Evolutionary conservation across 2,113 vertebrate genomes (phyloP), one percentile per base, ranked within the genome.

Genomic region (Engraulis encrasicolus): DNA sequence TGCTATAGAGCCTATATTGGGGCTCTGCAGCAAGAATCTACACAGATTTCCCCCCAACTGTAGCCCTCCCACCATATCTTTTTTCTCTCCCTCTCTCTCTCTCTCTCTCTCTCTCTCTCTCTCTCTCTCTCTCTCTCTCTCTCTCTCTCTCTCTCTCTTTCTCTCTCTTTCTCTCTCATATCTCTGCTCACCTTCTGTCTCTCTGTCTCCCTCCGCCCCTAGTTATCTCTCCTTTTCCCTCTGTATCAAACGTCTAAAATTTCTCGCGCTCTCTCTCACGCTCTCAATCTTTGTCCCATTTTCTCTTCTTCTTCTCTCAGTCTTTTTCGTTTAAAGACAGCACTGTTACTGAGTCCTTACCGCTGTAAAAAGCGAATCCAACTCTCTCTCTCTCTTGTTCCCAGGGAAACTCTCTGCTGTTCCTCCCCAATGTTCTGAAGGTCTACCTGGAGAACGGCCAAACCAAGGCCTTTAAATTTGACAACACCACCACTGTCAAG

Each of bases 371-470:
- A n/a, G n/a, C 27, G 66, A 34, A 18, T 58, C 17, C 78, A 20
- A 20, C 71, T 81, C 49, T 83, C 5, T 31, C 71, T 81, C 49
- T 83, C 5, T 31, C 36, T 77, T 94, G 79, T 94, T 85, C 87
- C 31, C 93, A 99, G 98, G 98, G 97, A 88, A 99, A 96, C 94
- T 97, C 97, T 91, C 96, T 99, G 90, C 96, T 99, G 86, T 99
- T 97, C 84, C 97, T 99, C 94, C 98, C 98, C 86, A 99, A 98
- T 0, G 96, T 99, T 79, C 96, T 99, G 87, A 99, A 99, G 93
- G 95, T 99, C 0, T 99, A 99, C 91, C 90, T 99, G 90, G 98
- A 99, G 94, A 99, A 99, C 0, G 98, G 98, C 83, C 98, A 99
- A 93, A 99, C 98, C 0, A 99, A 99, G 91, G 98, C 98, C 20